Conservation (phyloP, 1,140 invertebrate genomes). For the Zaprionus lachaisei region DNA sequence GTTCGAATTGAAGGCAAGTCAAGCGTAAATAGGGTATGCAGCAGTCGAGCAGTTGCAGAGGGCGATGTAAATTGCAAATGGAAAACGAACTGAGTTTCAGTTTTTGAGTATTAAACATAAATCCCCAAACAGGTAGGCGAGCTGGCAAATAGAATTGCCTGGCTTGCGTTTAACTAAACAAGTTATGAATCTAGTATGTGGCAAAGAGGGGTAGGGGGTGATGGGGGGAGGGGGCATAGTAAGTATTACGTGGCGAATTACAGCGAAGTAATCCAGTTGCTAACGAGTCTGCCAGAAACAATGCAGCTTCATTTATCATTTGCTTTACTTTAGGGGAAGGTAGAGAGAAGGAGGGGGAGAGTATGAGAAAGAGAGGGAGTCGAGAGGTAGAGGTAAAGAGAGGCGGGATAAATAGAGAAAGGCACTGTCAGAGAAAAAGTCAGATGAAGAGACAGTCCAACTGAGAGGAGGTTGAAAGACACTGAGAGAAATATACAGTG, state of each 20-base stretch:
- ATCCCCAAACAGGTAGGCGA: neutral
- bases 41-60: too few relatives aligned
- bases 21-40: too few relatives aligned
- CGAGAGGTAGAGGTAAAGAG: neutral
- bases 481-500: too few relatives aligned
- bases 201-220: neutral
- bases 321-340: neutral
- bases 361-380: neutral
- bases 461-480: too few relatives aligned
- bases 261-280: conserved; percentile 28
- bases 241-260: conserved; percentile 13
- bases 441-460: too few relatives aligned
- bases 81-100: neutral
- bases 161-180: neutral
- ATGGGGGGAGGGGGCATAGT: neutral
- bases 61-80: neutral
- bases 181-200: neutral
- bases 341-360: neutral
- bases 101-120: neutral
- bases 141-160: neutral
- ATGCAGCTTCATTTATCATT: conserved; percentile 46
- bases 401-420: too few relatives aligned
- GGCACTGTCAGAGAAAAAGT: neutral
- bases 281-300: conserved; percentile 27
- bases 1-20: too few relatives aligned